Percentiles rank a stretch among this genome's conserved stretches.
Conservation (phyloP, 2,113 vertebrate genomes). For the cat (Felis catus) region F.catus_Fca126_mat1.0 CM031413.1:38617001-38617500, state of each 20-base stretch:
- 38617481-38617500: background rate
- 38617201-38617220: slow-evolving; percentile 56
- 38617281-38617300: background rate
- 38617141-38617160: slow-evolving; percentile 36
- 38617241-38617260: background rate
- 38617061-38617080: slow-evolving; percentile 69
- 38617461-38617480: background rate
- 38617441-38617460: background rate
- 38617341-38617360: slow-evolving; percentile 48
- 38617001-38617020: background rate
- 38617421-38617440: background rate
- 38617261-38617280: slow-evolving; percentile 47
- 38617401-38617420: background rate
- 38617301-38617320: slow-evolving; percentile 59
- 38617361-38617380: background rate
- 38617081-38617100: slow-evolving; percentile 77
- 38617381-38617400: slow-evolving; percentile 5
- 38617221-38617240: slow-evolving; percentile 53
- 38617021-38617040: background rate
- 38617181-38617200: slow-evolving; percentile 57
- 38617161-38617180: background rate
- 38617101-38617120: slow-evolving; percentile 75
- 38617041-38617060: slow-evolving; percentile 54
- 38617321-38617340: slow-evolving; percentile 42
- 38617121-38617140: slow-evolving; percentile 42